Evolutionary conservation across 2,888 invertebrate genomes (phyloP).

Genomic region (Synergus laeviventris): DNA sequence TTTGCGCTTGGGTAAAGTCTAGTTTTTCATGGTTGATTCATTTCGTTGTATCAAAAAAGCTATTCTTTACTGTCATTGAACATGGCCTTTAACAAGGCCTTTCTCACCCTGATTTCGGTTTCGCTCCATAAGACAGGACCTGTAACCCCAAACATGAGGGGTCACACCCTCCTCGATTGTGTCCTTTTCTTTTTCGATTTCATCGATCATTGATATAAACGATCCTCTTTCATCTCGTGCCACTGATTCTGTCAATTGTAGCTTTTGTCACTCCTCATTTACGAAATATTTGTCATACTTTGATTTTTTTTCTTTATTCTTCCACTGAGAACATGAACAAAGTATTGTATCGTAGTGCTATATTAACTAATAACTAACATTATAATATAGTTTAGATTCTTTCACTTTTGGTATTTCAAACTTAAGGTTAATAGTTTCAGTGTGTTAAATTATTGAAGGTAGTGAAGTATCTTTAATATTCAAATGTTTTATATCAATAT

Average conservation of each 20-base stretch:
- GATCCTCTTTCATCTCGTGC: conserved; percentile 33
- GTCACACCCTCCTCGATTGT: conserved; percentile 31
- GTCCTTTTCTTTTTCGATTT: conserved; percentile 32
- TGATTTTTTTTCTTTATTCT: neutral
- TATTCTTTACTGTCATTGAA: conserved; percentile 23
- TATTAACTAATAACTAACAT: no score
- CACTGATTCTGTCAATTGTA: conserved; percentile 1
- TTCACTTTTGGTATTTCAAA: no score
- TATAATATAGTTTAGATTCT: no score
- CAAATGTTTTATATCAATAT: no score
- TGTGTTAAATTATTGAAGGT: no score
- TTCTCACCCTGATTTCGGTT: conserved; percentile 55
- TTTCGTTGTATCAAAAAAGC: neutral
- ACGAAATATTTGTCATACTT: neutral
- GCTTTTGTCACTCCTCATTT: neutral
- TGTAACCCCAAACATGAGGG: conserved; percentile 22
- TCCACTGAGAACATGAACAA: no score
- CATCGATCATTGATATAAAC: conserved; percentile 46
- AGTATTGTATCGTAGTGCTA: no score
- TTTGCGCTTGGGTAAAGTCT: no score
- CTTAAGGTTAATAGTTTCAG: no score
- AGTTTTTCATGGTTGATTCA: neutral
- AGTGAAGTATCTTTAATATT: no score
- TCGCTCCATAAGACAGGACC: conserved; percentile 47
- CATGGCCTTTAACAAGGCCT: conserved; percentile 42